Conservation (phyloP, 2,888 invertebrate species). For the Chaitophorus viminalis region DNA sequence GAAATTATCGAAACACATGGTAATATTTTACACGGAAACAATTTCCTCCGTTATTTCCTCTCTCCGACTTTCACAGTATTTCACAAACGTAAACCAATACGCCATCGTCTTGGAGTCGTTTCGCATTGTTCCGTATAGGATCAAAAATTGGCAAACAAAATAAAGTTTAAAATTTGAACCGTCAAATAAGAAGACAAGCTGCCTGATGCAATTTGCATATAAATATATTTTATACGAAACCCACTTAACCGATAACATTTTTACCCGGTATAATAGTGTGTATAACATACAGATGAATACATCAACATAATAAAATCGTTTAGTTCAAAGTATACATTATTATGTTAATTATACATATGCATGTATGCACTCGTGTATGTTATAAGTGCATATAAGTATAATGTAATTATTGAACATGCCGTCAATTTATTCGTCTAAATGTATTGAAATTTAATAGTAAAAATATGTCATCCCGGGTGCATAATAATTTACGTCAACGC, state of each 20-base stretch:
- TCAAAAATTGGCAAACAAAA: not conserved
- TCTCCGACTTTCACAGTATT: not conserved
- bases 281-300: too few relatives aligned
- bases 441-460: not conserved
- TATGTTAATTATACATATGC: too few relatives aligned
- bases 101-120: not conserved
- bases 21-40: slow-evolving; percentile 21
- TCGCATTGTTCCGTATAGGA: not conserved
- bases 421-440: not conserved
- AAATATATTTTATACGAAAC: not conserved
- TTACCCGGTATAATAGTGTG: not conserved
- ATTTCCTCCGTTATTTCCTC: not conserved
- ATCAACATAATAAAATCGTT: too few relatives aligned
- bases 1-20: slow-evolving; percentile 15
- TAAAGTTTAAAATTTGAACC: not conserved
- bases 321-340: too few relatives aligned
- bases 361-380: too few relatives aligned
- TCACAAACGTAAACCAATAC: not conserved
- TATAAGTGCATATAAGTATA: too few relatives aligned
- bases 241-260: not conserved
- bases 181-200: not conserved
- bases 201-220: not conserved
- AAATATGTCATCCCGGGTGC: not conserved
- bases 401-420: too few relatives aligned
- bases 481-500: not conserved